Percentiles rank a stretch among this genome's conserved stretches.
Conservation (phyloP, 2,888 invertebrate species). For the Drosophila nr. medialis region DNA sequence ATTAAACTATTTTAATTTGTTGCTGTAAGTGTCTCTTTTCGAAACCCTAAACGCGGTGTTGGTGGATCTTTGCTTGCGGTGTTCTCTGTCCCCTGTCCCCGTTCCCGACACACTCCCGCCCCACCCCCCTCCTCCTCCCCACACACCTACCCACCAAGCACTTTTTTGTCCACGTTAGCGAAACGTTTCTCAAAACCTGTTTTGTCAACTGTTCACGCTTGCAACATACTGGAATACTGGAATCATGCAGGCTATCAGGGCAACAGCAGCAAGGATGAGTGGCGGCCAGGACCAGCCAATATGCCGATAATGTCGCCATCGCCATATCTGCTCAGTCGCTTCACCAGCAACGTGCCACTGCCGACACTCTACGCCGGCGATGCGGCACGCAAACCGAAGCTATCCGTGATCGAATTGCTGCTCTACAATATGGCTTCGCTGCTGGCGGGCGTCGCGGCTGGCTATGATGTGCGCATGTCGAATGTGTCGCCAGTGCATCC, state of each 20-base stretch:
- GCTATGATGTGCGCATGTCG: slow-evolving; percentile 95
- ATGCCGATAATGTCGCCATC: slow-evolving; percentile 83
- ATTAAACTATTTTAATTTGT: slow-evolving; percentile 30
- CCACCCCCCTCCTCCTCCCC: not conserved
- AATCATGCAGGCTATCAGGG: slow-evolving; percentile 54
- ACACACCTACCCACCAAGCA: not conserved
- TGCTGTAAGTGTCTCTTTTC: not conserved
- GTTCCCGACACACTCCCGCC: not conserved
- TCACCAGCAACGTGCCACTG: slow-evolving; percentile 88
- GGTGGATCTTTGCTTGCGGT: slow-evolving; percentile 67
- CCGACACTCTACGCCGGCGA: slow-evolving; percentile 93
- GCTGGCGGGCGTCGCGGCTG: slow-evolving; percentile 95
- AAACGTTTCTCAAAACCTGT: slow-evolving; percentile 57
- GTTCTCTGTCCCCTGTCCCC: not conserved
- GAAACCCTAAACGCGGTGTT: slow-evolving; percentile 32
- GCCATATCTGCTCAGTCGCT: slow-evolving; percentile 83
- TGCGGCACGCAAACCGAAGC: slow-evolving; percentile 84
- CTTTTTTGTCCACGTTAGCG: slow-evolving; percentile 29
- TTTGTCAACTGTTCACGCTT: slow-evolving; percentile 58
- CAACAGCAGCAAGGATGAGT: slow-evolving; percentile 83
- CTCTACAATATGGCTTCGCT: slow-evolving; percentile 96
- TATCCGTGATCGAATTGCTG: slow-evolving; percentile 85
- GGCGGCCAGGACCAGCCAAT: slow-evolving; percentile 77
- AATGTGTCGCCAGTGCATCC: slow-evolving; percentile 94
- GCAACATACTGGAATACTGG: slow-evolving; percentile 3